Base-by-base conservation (phyloP, 2,888 invertebrate genomes). In the Colletes collaris region DNA sequence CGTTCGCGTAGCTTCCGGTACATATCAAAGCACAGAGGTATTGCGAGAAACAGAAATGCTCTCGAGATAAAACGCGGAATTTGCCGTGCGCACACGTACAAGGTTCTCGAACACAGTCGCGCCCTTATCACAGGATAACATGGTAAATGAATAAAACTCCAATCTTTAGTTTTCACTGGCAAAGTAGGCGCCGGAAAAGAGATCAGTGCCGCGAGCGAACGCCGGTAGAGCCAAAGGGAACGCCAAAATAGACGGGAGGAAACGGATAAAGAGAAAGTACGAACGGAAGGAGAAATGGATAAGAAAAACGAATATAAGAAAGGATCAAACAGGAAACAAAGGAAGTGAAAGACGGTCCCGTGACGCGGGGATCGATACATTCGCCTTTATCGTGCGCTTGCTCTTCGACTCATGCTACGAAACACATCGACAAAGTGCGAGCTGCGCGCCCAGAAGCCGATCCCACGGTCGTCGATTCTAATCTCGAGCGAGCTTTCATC, bases 81-180 rank as follows among this genome's bases (percentile, higher is more conserved):
- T 50, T 62, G 3, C 62, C 52, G 16, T 35, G 35, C 40, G 13
- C 46, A 40, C 27, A 2, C 46, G 40, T 27, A n/a, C 46, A 35
- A 60, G 37, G 16, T 37, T 7, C 19, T 59, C 49, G 40, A 13
- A 49, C 46, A 37, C 7, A 53, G 49, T 37, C 11, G n/a, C 19
- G 44, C 11, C 49, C n/a, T 65, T 37, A 59, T 46, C 60, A 11
- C 44, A 37, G 49, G 8, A 62, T 72, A 66, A 68, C 63, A 53
- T 37, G 59, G 70, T 81, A 79, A 87, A 87, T 80, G 83, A 86
- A 82, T 86, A 84, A 86, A 87, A 79, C 71, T 77, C 65, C 77
- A 79, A 84, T 86, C 80, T 78, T 71, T 73, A 53, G 55, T 63
- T 77, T 66, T 58, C 75, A 55, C 59, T 60, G 27, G 62, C 59